Conservation (phyloP, 2,888 invertebrate species). For the Lottia gigantea region DNA sequence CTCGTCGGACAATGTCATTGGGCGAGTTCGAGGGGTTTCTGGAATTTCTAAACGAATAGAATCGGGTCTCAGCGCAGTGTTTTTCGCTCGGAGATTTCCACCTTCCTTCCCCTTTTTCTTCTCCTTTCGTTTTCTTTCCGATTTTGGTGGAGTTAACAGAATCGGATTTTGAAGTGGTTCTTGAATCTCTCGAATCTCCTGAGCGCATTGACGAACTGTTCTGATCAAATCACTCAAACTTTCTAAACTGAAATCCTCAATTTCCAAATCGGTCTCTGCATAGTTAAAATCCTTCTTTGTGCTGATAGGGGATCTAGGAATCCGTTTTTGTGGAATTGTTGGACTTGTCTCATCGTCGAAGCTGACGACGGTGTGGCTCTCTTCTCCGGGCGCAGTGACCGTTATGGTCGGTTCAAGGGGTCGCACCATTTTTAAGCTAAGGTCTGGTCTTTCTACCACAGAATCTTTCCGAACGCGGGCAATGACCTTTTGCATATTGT, state of each 20-base stretch:
- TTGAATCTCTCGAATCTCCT: constrained; percentile 16
- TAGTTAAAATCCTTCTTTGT: background rate
- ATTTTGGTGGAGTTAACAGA: background rate
- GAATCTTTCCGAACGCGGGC: background rate
- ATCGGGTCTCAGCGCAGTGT: background rate
- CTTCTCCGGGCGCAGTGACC: background rate
- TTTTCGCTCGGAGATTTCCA: background rate
- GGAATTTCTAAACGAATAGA: background rate
- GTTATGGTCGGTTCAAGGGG: background rate
- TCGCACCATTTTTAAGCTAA: background rate
- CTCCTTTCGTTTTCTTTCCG: background rate
- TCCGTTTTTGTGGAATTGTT: background rate
- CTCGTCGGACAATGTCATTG: background rate
- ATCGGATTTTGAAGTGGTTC: background rate
- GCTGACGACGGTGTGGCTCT: background rate
- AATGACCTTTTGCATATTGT: constrained; percentile 10
- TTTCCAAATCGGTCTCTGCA: constrained; percentile 9
- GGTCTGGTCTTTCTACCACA: background rate
- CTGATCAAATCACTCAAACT: constrained; percentile 19
- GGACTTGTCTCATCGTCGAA: background rate
- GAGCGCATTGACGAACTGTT: constrained; percentile 16
- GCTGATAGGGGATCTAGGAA: background rate
- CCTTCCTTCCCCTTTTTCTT: constrained; percentile 1
- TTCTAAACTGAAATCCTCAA: constrained; percentile 16
- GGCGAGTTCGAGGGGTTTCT: background rate